A percentile compares a stretch with the other conserved stretches of the same genome.
phyloP scores from a whole-genome alignment of 1,140 invertebrate genomes.

The Ylistrum balloti region DNA sequence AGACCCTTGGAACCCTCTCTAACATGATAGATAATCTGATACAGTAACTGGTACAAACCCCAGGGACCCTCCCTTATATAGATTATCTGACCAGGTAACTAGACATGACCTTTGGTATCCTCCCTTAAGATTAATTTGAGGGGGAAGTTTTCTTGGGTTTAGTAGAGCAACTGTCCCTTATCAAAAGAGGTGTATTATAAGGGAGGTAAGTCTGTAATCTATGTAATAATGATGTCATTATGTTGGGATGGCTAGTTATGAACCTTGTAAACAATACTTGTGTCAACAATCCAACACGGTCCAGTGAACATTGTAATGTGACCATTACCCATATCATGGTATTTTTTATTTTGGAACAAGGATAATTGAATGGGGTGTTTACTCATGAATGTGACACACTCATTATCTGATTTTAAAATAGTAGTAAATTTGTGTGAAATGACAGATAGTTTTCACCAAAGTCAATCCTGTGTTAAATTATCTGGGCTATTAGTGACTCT shows the following conservation, averaged over 20 bases:
- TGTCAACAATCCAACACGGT: neutral
- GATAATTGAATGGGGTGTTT: slow-evolving; percentile 24
- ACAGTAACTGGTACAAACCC: no score
- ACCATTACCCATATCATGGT: neutral
- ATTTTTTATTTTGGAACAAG: neutral
- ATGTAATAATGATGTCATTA: slow-evolving; percentile 29
- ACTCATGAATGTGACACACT: neutral
- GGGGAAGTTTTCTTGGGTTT: no score
- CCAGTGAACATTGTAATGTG: neutral
- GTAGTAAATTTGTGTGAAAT: neutral
- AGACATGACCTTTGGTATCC: no score
- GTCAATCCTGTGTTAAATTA: slow-evolving; percentile 43
- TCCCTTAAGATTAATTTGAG: no score
- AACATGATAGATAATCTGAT: no score
- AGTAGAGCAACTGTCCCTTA: no score
- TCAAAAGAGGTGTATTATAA: no score
- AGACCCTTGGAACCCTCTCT: no score
- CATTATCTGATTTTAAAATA: slow-evolving; percentile 19
- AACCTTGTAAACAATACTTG: neutral
- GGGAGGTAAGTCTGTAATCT: neutral
- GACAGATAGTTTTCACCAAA: neutral
- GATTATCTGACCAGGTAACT: no score
- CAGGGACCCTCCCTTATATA: no score
- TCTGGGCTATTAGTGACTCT: slow-evolving; percentile 49
- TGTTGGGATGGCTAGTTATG: neutral